Evolutionary conservation across 2,888 invertebrate genomes (phyloP), one percentile per base, ranked within the genome.

Genomic region (Sminthurinus aureus): DNA sequence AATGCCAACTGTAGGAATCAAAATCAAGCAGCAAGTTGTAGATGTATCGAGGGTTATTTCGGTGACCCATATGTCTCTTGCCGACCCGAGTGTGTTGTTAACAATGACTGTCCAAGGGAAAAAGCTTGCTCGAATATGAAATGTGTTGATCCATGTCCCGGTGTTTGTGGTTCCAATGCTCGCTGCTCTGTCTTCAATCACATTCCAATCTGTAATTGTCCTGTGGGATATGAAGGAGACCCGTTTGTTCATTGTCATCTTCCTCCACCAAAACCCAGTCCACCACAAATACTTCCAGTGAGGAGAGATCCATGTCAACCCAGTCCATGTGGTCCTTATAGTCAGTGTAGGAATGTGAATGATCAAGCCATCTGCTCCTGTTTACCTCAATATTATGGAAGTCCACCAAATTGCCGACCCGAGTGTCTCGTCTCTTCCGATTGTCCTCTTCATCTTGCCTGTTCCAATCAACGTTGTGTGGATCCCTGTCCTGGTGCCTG

Each of bases 171-270:
- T 3, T 67, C 77, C 11, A 85, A 87, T 85, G 85, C 85, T 51
- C 93, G 93, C 83, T 96, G 96, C 90, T 91, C 93, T 88, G 94
- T 94, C 3, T 92, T 94, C 66, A 94, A 94, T 18, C 96, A 95
- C 90, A 94, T 94, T 51, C 95, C 96, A 0, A 85, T 85, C 58
- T 96, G 96, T 89, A 93, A 93, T 81, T 95, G 95, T 89, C 92
- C 92, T 85, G 88, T 91, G 79, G 93, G 93, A 79, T 93, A 92
- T 88, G 93, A 93, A 75, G 96, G 95, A 75, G 94, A 95, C 91
- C 94, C 95, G 8, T 89, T 89, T 75, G 94, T 95, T 89, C 92
- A 91, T 24, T 91, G 91, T 84, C 86, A 24, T 87, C 85, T 78
- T 50, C 90, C 91, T 83, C 76, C 74, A 82, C 81, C 81, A 67